Conservation (phyloP, 2,888 invertebrate genomes). For the Melinopterus prodromus region DNA sequence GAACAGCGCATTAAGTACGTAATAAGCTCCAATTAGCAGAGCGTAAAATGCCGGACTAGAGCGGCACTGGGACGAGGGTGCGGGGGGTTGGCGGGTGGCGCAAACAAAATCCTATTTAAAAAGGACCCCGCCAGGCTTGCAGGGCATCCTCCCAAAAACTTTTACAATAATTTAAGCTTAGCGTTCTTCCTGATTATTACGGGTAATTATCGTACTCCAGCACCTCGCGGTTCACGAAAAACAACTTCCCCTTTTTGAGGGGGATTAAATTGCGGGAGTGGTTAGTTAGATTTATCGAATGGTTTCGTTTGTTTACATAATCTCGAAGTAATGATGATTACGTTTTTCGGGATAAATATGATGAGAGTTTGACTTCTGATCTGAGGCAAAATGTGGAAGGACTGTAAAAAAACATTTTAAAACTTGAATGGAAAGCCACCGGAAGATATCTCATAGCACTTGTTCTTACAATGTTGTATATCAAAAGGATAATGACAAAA, state of each 20-base stretch:
- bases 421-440: too few relatives aligned
- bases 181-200: constrained; percentile 35
- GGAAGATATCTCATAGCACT: too few relatives aligned
- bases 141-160: constrained; percentile 36
- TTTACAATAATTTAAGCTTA: constrained; percentile 46
- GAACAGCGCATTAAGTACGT: constrained; percentile 44
- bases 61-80: neutral
- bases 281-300: neutral
- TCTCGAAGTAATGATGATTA: neutral
- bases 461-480: too few relatives aligned
- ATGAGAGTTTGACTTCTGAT: too few relatives aligned
- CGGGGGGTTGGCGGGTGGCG: neutral
- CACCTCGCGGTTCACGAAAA: constrained; percentile 15
- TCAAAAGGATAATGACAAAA: too few relatives aligned
- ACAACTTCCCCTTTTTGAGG: constrained; percentile 14
- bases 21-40: constrained; percentile 49
- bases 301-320: neutral
- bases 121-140: constrained; percentile 13
- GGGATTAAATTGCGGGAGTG: constrained; percentile 10
- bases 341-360: neutral
- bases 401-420: too few relatives aligned
- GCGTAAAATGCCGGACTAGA: constrained; percentile 35
- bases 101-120: constrained; percentile 25
- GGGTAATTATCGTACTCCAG: constrained; percentile 23
- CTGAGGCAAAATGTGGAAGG: too few relatives aligned